phyloP scores from a whole-genome alignment of 2,888 invertebrate genomes.

The Chydorus sphaericus region DNA sequence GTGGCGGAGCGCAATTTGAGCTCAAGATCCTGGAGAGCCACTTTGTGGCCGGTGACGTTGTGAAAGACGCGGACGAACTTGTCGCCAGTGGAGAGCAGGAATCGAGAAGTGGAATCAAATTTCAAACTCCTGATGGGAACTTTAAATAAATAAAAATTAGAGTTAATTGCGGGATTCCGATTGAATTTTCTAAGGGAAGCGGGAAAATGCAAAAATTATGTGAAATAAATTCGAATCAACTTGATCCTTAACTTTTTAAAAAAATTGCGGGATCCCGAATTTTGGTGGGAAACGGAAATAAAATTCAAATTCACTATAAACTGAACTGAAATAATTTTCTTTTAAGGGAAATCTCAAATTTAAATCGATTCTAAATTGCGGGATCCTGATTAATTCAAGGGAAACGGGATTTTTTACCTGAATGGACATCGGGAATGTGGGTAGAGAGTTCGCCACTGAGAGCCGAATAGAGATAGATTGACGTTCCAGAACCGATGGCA shows the following conservation, averaged over 20 bases:
- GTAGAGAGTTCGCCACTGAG: constrained; percentile 47
- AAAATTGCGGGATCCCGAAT: too few relatives aligned
- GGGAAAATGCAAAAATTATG: constrained; percentile 11
- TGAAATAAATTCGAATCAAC: too few relatives aligned
- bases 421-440: constrained; percentile 45
- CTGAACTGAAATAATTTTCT: too few relatives aligned
- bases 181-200: not conserved
- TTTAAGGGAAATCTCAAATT: too few relatives aligned
- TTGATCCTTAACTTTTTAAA: too few relatives aligned
- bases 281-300: too few relatives aligned
- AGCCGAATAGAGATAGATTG: constrained; percentile 54
- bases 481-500: constrained; percentile 47
- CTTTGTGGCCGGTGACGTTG: constrained; percentile 53
- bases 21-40: constrained; percentile 26
- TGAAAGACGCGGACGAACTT: constrained; percentile 60
- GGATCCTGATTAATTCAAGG: too few relatives aligned
- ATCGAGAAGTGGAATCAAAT: constrained; percentile 61
- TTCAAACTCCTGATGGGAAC: constrained; percentile 49
- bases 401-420: constrained; percentile 26
- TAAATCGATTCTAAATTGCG: not conserved
- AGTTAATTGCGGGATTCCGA: not conserved
- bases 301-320: too few relatives aligned
- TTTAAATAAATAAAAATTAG: constrained; percentile 30
- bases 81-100: constrained; percentile 56
- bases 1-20: constrained; percentile 26